Base-by-base conservation (phyloP, 2,797 vertebrate genomes). In the Rhinella marina region DNA sequence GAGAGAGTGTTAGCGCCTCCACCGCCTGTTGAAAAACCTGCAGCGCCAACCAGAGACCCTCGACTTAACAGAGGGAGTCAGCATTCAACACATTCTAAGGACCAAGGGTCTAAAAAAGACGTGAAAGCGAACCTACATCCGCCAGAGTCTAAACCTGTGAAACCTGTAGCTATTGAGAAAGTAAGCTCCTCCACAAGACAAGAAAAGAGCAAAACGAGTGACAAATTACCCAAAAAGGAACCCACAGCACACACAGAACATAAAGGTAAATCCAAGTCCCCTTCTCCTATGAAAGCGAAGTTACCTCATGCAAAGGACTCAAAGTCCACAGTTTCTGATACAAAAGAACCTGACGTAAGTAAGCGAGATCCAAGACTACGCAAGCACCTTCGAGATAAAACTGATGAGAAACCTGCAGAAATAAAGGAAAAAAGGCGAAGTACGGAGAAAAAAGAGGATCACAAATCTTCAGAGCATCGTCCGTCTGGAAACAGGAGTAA, bases 291-390 rank as follows among this genome's bases (percentile, higher is more conserved):
- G 92, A 94, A 95, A 87, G 98, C 93, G 66, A 96, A 95, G 88
- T 80, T 93, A 0, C 93, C 94, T 0, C 93, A 89, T 86, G 75
- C 89, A 84, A 96, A 95, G 92, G 95, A 87, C 11, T 0, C 27
- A 81, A 98, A 96, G 92, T 94, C 85, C 54, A 89, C 90, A 7
- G 97, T 97, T 88, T 79, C 90, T 0, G 97, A 98, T 89, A 84
- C 90, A 48, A 97, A 96, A 90, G 86, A 93, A 0, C 84, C 92
- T 8, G 97, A 98, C 56, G 90, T 95, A 75, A 94, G 91, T 7
- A 99, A 97, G 91, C 97, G 97, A 90, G 98, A 99, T 89, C 98
- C 98, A 23, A 93, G 98, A 82, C 91, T 98, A 86, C 97, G 95
- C 90, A 99, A 97, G 81, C 97, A 97, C 50, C 87, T 95, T 17